Evolutionary conservation across 2,888 invertebrate genomes (phyloP).

Genomic region (Callinectes sapidus): DNA sequence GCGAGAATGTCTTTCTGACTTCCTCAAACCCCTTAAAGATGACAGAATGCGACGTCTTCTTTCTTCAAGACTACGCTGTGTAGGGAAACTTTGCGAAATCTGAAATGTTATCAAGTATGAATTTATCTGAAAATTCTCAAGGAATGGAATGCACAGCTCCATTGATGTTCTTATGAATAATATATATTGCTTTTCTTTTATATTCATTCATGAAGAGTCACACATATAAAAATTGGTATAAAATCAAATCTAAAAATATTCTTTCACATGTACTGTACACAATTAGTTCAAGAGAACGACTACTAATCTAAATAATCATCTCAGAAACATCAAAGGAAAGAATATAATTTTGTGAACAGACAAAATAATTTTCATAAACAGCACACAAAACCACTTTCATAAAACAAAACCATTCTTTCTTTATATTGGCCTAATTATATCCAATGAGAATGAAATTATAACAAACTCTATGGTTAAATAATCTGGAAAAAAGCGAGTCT

Average conservation of each 20-base stretch:
- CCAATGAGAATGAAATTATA: background rate
- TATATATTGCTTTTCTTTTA: background rate
- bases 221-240: background rate
- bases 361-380: background rate
- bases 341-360: background rate
- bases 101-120: background rate
- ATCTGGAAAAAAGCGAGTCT: background rate
- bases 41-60: background rate
- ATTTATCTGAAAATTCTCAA: background rate
- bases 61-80: slow-evolving; percentile 8
- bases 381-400: background rate
- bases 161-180: background rate
- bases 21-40: background rate
- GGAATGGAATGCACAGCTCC: background rate
- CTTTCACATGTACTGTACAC: background rate
- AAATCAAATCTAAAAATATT: background rate
- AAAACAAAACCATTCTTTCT: background rate
- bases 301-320: background rate
- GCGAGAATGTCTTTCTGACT: background rate
- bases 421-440: background rate
- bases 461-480: background rate
- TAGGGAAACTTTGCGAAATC: background rate
- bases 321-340: background rate
- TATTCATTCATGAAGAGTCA: background rate
- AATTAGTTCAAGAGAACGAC: background rate